Evolutionary conservation across 2,888 invertebrate species (phyloP), one percentile per base, ranked within the genome.

Genomic region (Apotomis capreana): DNA sequence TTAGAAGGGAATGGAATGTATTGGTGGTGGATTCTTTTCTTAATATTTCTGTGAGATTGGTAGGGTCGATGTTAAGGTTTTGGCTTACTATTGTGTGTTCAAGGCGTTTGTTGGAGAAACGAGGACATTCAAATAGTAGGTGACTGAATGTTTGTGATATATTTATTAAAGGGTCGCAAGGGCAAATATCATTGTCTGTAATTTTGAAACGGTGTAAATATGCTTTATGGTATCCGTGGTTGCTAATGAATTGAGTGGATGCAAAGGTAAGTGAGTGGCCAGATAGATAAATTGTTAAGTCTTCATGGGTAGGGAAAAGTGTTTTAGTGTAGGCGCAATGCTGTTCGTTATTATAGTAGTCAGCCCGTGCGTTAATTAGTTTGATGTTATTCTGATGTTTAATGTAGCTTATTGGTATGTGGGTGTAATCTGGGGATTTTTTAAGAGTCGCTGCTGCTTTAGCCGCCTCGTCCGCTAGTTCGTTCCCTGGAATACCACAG

Each of bases 161-260:
- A 40, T 10, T 51, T 1, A 37, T 54, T 2, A 15, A 10, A 10
- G 60, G n/a, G 36, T 74, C 74, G 15, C 75, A 75, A 0, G 74
- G 74, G 52, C 75, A 75, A 0, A 3, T 4, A n/a, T 67, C 13
- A 8, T 75, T 13, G 9, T 4, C 5, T 2, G 60, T 69, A 3
- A 74, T 75, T 68, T 72, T 69, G 6, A 74, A 72, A 40, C 67
- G 44, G 12, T 68, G 15, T 4, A 75, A 44, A 15, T 75, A 72
- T 36, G 37, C 62, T n/a, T 69, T 74, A 12, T 74, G 74, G 55
- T 68, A 72, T 5, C 74, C 71, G 37, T 75, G 75, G 44, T 67
- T 70, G 4, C 58, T 74, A 0, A 73, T 49, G 4, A 60, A n/a
- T 37, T 73, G 75, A 3, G 75, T 75, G 8, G 65, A 13, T 1